These are phyloP conservation scores for Edolisoma coerulescens DNA, from an alignment of 2,113 vertebrate species.

Conservation along the genomic window DNA sequence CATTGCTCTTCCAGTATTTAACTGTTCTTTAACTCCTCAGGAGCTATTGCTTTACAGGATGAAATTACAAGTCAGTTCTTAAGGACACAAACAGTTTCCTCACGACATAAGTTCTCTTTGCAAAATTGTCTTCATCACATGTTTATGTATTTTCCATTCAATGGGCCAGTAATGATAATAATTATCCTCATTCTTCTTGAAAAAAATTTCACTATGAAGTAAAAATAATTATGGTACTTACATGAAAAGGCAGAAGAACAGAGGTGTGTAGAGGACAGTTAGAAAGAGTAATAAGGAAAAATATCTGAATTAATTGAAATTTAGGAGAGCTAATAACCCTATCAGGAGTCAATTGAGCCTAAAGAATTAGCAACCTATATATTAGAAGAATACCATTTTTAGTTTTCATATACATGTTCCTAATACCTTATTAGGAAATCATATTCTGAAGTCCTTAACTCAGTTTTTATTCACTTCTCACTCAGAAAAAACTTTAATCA, in stretches of 20 bases:
- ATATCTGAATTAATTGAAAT: neutral
- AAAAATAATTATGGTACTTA: neutral
- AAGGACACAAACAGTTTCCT: neutral
- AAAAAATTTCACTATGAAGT: neutral
- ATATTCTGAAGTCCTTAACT: conserved; percentile 1
- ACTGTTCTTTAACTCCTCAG: neutral
- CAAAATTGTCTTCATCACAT: neutral
- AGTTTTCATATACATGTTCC: neutral
- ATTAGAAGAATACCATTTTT: neutral
- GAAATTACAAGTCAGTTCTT: neutral
- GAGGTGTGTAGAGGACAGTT: neutral
- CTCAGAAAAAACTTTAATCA: neutral
- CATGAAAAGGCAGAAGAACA: neutral
- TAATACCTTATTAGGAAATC: neutral
- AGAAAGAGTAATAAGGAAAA: neutral
- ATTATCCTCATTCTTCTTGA: neutral
- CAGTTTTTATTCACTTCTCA: conserved; percentile 39
- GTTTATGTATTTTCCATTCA: neutral
- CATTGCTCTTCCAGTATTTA: neutral
- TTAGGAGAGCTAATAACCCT: neutral
- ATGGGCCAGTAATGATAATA: neutral
- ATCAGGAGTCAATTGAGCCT: neutral
- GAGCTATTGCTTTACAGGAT: neutral
- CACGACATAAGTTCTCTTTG: neutral
- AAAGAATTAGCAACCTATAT: neutral